phyloP scores from a whole-genome alignment of 37 sponge, comb jelly and placozoan genomes.

The Lycopodina hypogea region DNA sequence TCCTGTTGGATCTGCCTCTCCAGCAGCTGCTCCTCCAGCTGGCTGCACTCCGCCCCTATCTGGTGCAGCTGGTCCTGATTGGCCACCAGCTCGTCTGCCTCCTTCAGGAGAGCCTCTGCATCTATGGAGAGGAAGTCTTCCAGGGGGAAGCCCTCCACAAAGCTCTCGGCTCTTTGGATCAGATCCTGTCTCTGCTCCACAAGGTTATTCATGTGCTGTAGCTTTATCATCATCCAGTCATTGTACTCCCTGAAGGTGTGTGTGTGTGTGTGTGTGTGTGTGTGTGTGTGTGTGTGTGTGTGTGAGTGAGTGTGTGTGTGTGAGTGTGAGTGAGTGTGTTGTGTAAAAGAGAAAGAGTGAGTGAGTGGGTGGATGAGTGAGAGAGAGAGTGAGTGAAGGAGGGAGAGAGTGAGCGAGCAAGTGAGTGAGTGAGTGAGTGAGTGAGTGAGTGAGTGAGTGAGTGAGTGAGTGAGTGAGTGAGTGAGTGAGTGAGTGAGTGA shows the following conservation, averaged over 20 bases:
- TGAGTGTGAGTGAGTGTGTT: constrained; percentile 28
- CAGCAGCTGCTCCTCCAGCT: constrained; percentile 28
- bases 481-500: not conserved
- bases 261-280: not conserved
- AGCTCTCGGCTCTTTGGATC: not conserved
- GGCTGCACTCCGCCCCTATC: constrained; percentile 27
- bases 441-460: not conserved
- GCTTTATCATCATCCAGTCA: constrained; percentile 29
- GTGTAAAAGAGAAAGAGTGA: not conserved
- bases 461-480: not conserved
- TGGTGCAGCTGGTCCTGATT: constrained; percentile 18
- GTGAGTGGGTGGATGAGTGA: not conserved
- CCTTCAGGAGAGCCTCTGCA: constrained; percentile 10
- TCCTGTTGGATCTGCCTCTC: constrained; percentile 20
- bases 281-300: constrained; percentile 11
- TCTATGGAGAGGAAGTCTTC: constrained; percentile 10
- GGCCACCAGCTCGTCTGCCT: constrained; percentile 24
- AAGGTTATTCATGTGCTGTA: constrained; percentile 23
- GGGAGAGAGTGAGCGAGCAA: not conserved
- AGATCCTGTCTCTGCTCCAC: constrained; percentile 18
- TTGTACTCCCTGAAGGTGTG: constrained; percentile 23
- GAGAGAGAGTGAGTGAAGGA: not conserved
- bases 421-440: not conserved
- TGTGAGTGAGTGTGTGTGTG: constrained; percentile 29
- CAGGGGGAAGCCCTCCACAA: constrained; percentile 34